Base-by-base conservation (phyloP, 2,888 invertebrate genomes). In the Osmoderma eremita region DNA sequence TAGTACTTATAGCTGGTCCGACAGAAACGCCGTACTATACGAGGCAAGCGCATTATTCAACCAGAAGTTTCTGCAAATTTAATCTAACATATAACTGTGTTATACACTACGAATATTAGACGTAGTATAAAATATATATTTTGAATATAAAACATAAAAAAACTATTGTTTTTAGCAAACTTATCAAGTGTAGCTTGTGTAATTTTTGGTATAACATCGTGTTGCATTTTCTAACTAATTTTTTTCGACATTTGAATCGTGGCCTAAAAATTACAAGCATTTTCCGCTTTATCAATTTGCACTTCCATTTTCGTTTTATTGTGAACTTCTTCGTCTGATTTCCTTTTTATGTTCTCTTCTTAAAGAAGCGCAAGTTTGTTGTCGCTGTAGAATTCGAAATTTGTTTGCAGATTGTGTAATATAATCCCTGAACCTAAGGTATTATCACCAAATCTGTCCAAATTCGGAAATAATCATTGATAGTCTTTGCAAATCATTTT, bases 371-470 rank as follows among this genome's bases (percentile, higher is more conserved):
- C 2, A 42, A 17, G 13, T 42, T 42, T 13, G 42, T 42, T n/a
- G 42, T 42, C 42, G 42, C 6, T 42, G 17, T 42, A 42, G 42
- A 13, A 42, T 42, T 42, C 42, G 17, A 42, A 42, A 18, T 49
- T 49, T 49, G 48, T 49, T 49, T 49, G 48, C 10, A 49, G 48
- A 49, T 49, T 49, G 13, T 49, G 18, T 49, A 49, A 49, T 49
- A 20, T 17, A 49, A 18, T 49, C 48, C 13, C 20, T 49, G 48
- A 49, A 49, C n/a, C 13, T 42, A 42, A 42, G 15, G 42, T 42
- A 17, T 13, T 42, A 42, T 42, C 42, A 36, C 36, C 36, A 36
- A 36, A 5, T 36, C 36, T 36, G 36, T 36, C 10, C 36, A 6
- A 36, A 36, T 36, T 36, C 36, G 6, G 36, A 36, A 36, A 36